Evolutionary conservation across 2,113 vertebrate genomes (phyloP).

Genomic region (Edolisoma coerulescens): DNA sequence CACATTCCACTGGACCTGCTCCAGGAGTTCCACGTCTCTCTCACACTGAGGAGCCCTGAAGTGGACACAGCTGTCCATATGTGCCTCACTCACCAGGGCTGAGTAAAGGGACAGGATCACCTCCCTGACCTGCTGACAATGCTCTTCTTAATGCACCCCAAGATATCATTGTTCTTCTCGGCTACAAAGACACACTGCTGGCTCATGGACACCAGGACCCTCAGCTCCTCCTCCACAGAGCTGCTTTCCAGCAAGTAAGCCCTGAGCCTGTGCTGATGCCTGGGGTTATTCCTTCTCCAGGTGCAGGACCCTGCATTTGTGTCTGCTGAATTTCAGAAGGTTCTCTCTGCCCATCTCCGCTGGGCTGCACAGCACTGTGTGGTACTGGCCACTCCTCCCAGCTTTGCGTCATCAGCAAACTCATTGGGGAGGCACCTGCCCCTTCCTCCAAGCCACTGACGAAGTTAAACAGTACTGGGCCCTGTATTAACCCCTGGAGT

Average conservation of each 20-base stretch:
- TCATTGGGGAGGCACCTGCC: not conserved
- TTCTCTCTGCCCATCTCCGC: not conserved
- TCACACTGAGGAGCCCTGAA: not conserved
- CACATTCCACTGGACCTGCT: rapidly evolving
- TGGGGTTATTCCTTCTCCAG: not conserved
- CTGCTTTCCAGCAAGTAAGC: not conserved
- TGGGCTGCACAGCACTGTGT: not conserved
- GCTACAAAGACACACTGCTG: not conserved
- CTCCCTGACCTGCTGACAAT: not conserved
- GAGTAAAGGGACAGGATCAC: not conserved
- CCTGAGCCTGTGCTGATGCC: not conserved
- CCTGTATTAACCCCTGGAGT: too few relatives aligned
- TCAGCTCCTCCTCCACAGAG: not conserved
- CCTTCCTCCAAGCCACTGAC: not conserved
- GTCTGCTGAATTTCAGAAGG: not conserved
- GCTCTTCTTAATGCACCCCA: not conserved
- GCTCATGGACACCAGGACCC: not conserved
- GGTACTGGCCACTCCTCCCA: not conserved
- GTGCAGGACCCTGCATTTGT: not conserved
- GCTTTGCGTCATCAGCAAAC: not conserved
- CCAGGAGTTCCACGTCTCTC: too few relatives aligned
- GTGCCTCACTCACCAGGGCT: not conserved
- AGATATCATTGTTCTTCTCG: not conserved
- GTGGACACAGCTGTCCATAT: not conserved
- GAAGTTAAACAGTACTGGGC: not conserved